phyloP scores from a whole-genome alignment of 2,113 vertebrate species.

The Onychostoma macrolepis region DNA sequence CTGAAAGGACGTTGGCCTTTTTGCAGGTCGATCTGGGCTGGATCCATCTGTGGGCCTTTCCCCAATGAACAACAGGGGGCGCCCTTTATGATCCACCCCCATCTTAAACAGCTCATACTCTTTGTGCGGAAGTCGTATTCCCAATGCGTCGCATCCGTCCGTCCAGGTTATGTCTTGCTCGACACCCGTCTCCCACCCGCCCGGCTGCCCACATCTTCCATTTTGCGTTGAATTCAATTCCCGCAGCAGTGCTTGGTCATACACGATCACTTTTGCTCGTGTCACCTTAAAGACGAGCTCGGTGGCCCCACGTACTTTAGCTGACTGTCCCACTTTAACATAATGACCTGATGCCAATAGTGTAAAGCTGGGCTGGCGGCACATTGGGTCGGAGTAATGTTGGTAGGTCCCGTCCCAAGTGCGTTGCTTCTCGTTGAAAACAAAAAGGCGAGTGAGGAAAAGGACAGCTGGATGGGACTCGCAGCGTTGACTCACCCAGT shows the following conservation, averaged over 20 bases:
- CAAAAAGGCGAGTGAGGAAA: constrained; percentile 87
- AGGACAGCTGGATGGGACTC: constrained; percentile 85
- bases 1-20: constrained; percentile 88
- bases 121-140: constrained; percentile 86
- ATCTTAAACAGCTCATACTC: constrained; percentile 89
- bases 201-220: constrained; percentile 78
- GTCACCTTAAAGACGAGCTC: constrained; percentile 87
- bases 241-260: constrained; percentile 73
- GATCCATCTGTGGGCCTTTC: constrained; percentile 88
- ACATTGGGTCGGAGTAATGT: constrained; percentile 86
- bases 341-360: constrained; percentile 83
- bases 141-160: constrained; percentile 81
- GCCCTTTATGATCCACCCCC: constrained; percentile 77
- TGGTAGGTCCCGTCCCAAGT: constrained; percentile 85
- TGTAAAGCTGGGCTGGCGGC: constrained; percentile 83
- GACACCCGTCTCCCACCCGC: constrained; percentile 76
- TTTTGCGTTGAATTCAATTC: constrained; percentile 79
- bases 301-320: constrained; percentile 74
- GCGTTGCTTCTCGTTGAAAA: constrained; percentile 75
- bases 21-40: constrained; percentile 79
- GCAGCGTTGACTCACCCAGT: constrained; percentile 84
- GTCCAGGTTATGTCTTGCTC: constrained; percentile 87
- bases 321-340: constrained; percentile 75
- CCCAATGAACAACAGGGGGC: constrained; percentile 82
- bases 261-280: constrained; percentile 75